These are phyloP conservation scores for Neotoxoptera formosana DNA, from an alignment of 1,140 invertebrate genomes.

Conservation along the genomic window DNA sequence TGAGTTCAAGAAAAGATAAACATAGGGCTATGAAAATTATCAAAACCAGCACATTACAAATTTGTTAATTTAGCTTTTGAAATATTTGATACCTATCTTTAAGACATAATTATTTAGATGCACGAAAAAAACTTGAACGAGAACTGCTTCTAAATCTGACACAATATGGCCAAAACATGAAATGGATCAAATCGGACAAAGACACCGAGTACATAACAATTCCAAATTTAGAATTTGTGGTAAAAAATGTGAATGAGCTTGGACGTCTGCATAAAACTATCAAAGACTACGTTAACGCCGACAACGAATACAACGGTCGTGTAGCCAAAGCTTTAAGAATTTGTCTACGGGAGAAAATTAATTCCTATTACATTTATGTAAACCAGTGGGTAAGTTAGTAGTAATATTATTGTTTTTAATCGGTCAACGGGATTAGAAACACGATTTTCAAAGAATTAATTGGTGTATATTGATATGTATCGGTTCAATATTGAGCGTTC, in stretches of 20 bases:
- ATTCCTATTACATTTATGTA: background rate
- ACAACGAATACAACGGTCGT: background rate
- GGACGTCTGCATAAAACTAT: background rate
- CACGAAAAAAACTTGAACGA: background rate
- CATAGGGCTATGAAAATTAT: background rate
- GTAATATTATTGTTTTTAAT: background rate
- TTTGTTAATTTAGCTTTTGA: background rate
- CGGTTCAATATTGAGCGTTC: no score
- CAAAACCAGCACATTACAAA: background rate
- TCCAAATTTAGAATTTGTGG: constrained; percentile 5
- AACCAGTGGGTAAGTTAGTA: constrained; percentile 22
- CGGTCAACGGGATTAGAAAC: background rate
- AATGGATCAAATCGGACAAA: background rate
- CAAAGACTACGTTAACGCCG: background rate
- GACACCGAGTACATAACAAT: background rate
- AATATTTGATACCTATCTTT: background rate
- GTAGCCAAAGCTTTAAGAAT: background rate
- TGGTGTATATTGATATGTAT: no score
- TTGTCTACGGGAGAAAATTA: background rate
- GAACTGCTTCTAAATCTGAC: background rate
- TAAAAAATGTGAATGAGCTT: background rate
- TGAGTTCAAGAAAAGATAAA: background rate
- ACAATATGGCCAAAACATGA: background rate
- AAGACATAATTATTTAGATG: background rate
- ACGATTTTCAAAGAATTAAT: background rate